Evolutionary conservation across 2,888 invertebrate species (phyloP).

Genomic region (Mythimna loreyi): DNA sequence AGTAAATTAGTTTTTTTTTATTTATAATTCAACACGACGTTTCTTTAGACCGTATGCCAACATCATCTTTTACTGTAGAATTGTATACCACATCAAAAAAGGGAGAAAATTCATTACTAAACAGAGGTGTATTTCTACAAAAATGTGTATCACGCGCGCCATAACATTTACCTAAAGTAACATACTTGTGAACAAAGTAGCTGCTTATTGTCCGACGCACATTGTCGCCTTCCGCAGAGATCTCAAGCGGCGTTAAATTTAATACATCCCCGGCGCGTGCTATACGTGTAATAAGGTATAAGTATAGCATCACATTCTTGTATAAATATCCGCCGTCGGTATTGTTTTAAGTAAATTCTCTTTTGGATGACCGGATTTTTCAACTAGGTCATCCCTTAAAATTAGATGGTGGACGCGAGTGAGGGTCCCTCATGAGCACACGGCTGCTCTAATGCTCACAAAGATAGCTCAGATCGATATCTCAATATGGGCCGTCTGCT

Average conservation of each 20-base stretch:
- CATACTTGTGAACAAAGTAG: slow-evolving; percentile 33
- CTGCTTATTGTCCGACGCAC: slow-evolving; percentile 37
- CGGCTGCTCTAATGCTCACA: slow-evolving; percentile 76
- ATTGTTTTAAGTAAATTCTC: slow-evolving; percentile 65
- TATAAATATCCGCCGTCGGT: slow-evolving; percentile 43
- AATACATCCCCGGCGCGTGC: slow-evolving; percentile 34
- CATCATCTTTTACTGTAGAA: not conserved
- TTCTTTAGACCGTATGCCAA: not conserved
- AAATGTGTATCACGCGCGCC: slow-evolving; percentile 3
- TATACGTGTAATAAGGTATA: slow-evolving; percentile 30
- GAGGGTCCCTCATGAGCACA: slow-evolving; percentile 72
- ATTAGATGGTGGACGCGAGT: slow-evolving; percentile 75
- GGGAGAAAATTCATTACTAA: slow-evolving; percentile 15
- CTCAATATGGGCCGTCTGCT: slow-evolving; percentile 70
- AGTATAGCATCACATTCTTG: slow-evolving; percentile 38
- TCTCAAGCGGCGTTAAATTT: slow-evolving; percentile 34
- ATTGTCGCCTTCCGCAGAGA: slow-evolving; percentile 38
- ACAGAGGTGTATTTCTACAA: slow-evolving; percentile 7
- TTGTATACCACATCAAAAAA: not conserved
- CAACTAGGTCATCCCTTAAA: slow-evolving; percentile 85
- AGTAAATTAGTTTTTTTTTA: not conserved
- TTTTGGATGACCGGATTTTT: slow-evolving; percentile 82
- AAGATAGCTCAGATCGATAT: slow-evolving; percentile 82
- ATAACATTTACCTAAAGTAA: slow-evolving; percentile 25
- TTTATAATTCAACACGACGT: not conserved